These are phyloP conservation scores for Prionace glauca DNA, from an alignment of 2,797 vertebrate species.

Conservation along the genomic window DNA sequence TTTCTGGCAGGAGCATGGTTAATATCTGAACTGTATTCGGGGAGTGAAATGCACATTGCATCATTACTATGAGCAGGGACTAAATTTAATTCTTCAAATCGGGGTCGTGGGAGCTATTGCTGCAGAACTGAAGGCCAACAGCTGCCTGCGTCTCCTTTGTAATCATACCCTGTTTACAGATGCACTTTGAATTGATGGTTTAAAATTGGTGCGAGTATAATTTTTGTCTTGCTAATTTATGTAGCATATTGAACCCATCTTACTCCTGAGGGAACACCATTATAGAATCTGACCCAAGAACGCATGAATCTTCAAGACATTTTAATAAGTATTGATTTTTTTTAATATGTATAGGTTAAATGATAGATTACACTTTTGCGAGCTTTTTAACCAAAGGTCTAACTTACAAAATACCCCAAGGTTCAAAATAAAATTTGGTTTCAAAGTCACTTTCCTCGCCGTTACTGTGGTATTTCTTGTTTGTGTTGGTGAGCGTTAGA, in stretches of 20 bases:
- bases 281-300: not conserved
- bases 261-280: not conserved
- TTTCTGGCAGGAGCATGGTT: not conserved
- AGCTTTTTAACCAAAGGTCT: not conserved
- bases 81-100: not conserved
- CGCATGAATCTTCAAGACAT: not conserved
- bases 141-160: not conserved
- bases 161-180: not conserved
- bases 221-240: not conserved
- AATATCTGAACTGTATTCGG: not conserved
- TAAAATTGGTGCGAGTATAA: not conserved
- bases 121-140: not conserved
- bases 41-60: not conserved
- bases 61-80: not conserved
- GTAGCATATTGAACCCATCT: not conserved
- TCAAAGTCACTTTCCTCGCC: not conserved
- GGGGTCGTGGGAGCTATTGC: not conserved
- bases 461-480: not conserved
- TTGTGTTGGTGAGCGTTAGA: not conserved
- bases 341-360: not conserved
- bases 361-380: not conserved
- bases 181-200: not conserved
- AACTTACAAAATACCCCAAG: not conserved
- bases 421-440: not conserved
- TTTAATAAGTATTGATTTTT: slow-evolving; percentile 8